phyloP scores from a whole-genome alignment of 2,888 invertebrate species.

The Eupithecia inturbata region DNA sequence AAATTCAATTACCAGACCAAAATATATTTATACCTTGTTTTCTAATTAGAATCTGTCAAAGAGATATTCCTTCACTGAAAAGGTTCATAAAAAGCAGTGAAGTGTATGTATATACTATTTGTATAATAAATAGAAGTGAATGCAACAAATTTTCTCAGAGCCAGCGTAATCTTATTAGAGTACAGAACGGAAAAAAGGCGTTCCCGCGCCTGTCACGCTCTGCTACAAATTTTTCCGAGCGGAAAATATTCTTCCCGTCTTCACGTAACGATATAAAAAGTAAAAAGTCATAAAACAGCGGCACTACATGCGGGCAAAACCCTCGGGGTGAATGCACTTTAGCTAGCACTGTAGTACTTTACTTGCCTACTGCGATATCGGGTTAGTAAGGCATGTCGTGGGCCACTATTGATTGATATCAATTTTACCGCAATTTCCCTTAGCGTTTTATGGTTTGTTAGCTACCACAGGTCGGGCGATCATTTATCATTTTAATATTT shows the following conservation, averaged over 20 bases:
- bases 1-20: not conserved
- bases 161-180: slow-evolving; percentile 67
- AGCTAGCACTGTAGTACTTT: slow-evolving; percentile 45
- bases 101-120: slow-evolving; percentile 39
- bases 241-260: slow-evolving; percentile 67
- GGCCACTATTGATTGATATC: slow-evolving; percentile 69
- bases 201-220: slow-evolving; percentile 69
- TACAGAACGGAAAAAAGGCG: slow-evolving; percentile 57
- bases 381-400: slow-evolving; percentile 60
- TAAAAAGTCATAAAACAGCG: slow-evolving; percentile 59
- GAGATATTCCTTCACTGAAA: not conserved
- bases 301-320: slow-evolving; percentile 47
- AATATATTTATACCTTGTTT: not conserved
- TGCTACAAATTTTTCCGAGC: slow-evolving; percentile 61
- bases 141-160: slow-evolving; percentile 15
- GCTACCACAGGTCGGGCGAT: slow-evolving; percentile 27
- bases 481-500: slow-evolving; percentile 63
- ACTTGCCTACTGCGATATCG: slow-evolving; percentile 25
- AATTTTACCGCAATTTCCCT: slow-evolving; percentile 55
- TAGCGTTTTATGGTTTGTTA: slow-evolving; percentile 20
- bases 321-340: slow-evolving; percentile 58
- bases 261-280: slow-evolving; percentile 56
- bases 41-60: not conserved
- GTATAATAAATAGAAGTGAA: slow-evolving; percentile 25
- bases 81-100: not conserved